Evolutionary conservation across 2,113 vertebrate genomes (phyloP), one percentile per base, ranked within the genome.

Genomic region (Nannobrachium achirus): DNA sequence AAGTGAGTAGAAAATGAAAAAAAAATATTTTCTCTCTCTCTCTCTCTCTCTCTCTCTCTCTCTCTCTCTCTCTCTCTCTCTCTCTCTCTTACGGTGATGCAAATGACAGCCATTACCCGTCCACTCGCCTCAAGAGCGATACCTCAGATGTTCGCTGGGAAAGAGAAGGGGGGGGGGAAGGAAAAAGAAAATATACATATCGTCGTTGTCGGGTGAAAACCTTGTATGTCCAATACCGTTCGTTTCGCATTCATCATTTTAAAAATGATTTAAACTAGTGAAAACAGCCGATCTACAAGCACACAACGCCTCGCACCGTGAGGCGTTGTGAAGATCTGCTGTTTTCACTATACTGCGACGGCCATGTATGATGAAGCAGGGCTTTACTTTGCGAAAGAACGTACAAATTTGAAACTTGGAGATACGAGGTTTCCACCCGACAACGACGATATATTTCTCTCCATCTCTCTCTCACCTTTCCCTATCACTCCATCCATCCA

Each of bases 101-200:
- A 84, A 84, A 87, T 80, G 68, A 65, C 50, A 83, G 71, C 75
- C 81, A 71, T 85, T 78, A 77, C 51, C 61, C 68, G 52, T 59
- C n/a, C 52, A 45, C 71, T 79, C 60, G 39, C 69, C 49, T 67
- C 56, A 5, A 60, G 66, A 79, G 69, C 16, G 33, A 88, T 79
- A 86, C 69, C 83, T 82, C 82, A 86, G 71, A 80, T 79, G 81
- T 82, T 76, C 40, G 63, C 50, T 52, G 72, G 45, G 44, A 56
- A 60, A 56, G 66, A 66, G 4, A 38, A 39, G n/a, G n/a, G n/a
- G n/a, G n/a, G n/a, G n/a, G n/a, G n/a, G 53, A 65, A 55, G 25
- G 33, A 19, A 14, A 59, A 71, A 55, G 15, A 10, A 20, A 56
- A 38, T 33, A 40, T 33, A 33, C n/a, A 56, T 38, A 14, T 11